Evolutionary conservation across 2,113 vertebrate genomes (phyloP).

Genomic region (Tragelaphus buxtoni): DNA sequence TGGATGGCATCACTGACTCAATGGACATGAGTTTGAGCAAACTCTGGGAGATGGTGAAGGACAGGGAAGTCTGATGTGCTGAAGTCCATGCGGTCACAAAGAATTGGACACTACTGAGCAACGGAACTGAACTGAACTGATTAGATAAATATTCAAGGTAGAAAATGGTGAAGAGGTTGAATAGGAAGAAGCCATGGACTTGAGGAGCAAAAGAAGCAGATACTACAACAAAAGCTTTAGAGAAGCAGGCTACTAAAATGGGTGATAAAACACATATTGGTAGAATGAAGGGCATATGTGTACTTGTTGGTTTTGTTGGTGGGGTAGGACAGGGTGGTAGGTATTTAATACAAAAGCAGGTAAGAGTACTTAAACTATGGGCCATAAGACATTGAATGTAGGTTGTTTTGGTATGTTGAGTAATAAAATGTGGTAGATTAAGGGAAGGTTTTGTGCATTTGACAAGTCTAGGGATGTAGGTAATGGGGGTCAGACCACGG

Average conservation of each 20-base stretch:
- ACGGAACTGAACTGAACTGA: background rate
- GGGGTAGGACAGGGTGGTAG: rapidly evolving
- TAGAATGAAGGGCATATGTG: background rate
- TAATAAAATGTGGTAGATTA: background rate
- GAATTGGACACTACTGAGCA: background rate
- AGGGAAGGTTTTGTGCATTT: background rate
- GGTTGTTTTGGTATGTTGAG: background rate
- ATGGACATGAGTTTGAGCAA: background rate
- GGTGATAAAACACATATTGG: background rate
- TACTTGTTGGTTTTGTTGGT: background rate
- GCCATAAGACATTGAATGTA: background rate
- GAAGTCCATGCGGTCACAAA: background rate
- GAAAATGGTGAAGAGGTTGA: background rate
- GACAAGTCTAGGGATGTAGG: background rate
- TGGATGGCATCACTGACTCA: background rate
- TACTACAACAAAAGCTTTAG: background rate
- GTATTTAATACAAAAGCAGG: background rate
- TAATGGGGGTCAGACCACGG: background rate
- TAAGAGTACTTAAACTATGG: background rate
- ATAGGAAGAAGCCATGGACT: background rate
- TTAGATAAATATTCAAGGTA: background rate
- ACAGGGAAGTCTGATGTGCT: background rate
- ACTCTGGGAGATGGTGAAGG: background rate
- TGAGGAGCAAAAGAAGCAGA: background rate
- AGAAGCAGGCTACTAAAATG: background rate